phyloP scores from a whole-genome alignment of 1,140 invertebrate species.

The Elymnias hypermnestra region DNA sequence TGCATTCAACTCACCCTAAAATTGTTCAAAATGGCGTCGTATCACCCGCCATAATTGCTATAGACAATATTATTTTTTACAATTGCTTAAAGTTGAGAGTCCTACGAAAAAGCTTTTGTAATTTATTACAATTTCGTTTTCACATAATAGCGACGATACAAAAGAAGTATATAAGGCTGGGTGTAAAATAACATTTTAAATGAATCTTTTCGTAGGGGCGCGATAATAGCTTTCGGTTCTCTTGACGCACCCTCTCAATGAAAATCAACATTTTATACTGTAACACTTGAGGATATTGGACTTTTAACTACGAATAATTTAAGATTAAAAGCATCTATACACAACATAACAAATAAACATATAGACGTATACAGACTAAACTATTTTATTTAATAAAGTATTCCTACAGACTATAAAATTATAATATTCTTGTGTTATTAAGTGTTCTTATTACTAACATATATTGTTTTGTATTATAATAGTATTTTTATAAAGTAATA shows the following conservation, averaged over 20 bases:
- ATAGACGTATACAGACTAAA: no score
- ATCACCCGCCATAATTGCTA: constrained; percentile 34
- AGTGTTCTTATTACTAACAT: no score
- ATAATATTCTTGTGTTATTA: no score
- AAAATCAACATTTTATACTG: constrained; percentile 48
- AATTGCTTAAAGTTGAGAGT: constrained; percentile 36
- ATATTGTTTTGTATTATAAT: no score
- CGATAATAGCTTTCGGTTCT: constrained; percentile 55
- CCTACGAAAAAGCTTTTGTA: constrained; percentile 31
- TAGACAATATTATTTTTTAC: constrained; percentile 33
- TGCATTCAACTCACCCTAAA: constrained; percentile 31
- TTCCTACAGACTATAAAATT: no score
- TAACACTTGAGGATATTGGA: constrained; percentile 31
- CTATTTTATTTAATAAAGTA: no score
- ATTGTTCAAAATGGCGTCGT: constrained; percentile 47
- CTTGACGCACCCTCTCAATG: constrained; percentile 49
- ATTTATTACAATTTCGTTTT: constrained; percentile 40
- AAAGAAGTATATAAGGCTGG: constrained; percentile 52
- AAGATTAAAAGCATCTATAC: no score
- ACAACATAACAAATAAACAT: no score
- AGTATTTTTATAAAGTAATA: no score
- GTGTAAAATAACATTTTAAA: constrained; percentile 74
- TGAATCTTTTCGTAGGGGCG: constrained; percentile 64
- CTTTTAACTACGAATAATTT: constrained; percentile 5
- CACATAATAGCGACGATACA: constrained; percentile 52